Base-by-base conservation (phyloP, 35 echinoderm and acorn worm genomes). In the Ptychodera flava region DNA sequence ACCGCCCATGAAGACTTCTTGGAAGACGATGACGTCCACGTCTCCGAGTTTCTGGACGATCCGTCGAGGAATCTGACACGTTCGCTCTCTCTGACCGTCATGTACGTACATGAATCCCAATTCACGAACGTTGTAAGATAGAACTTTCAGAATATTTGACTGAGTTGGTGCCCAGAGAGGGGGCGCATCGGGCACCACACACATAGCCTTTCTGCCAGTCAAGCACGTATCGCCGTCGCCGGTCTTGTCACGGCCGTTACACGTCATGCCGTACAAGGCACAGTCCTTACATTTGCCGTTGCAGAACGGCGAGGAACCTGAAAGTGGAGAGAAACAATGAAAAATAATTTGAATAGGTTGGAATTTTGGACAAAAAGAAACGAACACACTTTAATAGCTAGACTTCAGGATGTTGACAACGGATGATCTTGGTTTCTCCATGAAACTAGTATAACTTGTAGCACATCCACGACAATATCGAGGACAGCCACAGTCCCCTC, bases 1-100 rank as follows among this genome's bases (percentile, higher is more conserved):
- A 16, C 91, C 91, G 28, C 87, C 91, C 83, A 89, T 85, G 79
- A 87, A 84, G 14, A 93, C 38, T 78, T 93, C 91, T 33, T 93
- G 89, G 34, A 93, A 93, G 27, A 93, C 91, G 36, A 93, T 89
- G 27, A 89, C 91, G 83, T 93, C 91, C 0, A 93, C 6, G 30
- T 87, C 85, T 16, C 81, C 87, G 29, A 85, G 87, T 78, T 85
- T 38, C 52, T 86, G 32, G 0, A 89, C 31, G 16, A 93, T 37
- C 30, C 81, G 45, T 28, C 37, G 87, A 10, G 86, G 30, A 29
- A 89, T 83, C 0, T 87, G 83, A 78, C 91, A 93, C 2, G 91
- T 93, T 53, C 91, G 82, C 37, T 93, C 91, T 36, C 84, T 80
- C 79, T 93, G 91, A 0, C 91, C 91, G 1, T 35, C 64, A 35